Conservation (phyloP, 2,888 invertebrate species). For the Nebria brevicollis region DNA sequence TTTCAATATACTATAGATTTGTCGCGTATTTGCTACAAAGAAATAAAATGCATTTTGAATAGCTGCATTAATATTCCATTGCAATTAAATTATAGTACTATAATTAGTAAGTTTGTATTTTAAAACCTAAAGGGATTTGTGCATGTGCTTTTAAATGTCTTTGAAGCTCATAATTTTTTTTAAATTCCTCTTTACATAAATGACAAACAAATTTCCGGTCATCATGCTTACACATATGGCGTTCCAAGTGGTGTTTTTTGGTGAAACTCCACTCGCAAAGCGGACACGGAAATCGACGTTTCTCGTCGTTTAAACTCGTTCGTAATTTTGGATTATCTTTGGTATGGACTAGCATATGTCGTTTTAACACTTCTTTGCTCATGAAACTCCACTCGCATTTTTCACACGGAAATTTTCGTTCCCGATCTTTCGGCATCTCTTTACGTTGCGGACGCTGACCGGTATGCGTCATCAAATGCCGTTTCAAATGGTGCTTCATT, state of each 20-base stretch:
- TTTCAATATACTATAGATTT: too few relatives aligned
- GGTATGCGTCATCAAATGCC: constrained; percentile 60
- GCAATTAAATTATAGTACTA: background rate
- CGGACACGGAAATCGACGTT: constrained; percentile 29
- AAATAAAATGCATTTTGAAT: too few relatives aligned
- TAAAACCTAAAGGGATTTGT: background rate
- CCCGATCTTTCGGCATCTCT: constrained; percentile 50
- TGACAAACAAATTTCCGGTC: constrained; percentile 22
- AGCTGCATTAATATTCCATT: too few relatives aligned
- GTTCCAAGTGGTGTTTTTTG: constrained; percentile 37
- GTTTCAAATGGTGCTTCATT: constrained; percentile 68
- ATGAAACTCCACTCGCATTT: constrained; percentile 60
- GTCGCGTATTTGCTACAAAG: too few relatives aligned
- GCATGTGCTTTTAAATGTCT: constrained; percentile 25
- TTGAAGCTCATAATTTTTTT: constrained; percentile 33
- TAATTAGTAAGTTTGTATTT: background rate
- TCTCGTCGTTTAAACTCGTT: constrained; percentile 31
- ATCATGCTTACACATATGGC: constrained; percentile 38
- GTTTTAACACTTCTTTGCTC: constrained; percentile 58
- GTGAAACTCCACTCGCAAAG: constrained; percentile 38
- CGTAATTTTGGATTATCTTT: constrained; percentile 59
- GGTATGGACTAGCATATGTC: constrained; percentile 60
- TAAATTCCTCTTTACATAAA: constrained; percentile 25
- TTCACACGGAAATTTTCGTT: constrained; percentile 53
- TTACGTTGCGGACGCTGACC: constrained; percentile 52